A percentile compares a stretch with the other conserved stretches of the same genome.
Conservation (phyloP, 2,888 invertebrate genomes). For the Apamea anceps region DNA sequence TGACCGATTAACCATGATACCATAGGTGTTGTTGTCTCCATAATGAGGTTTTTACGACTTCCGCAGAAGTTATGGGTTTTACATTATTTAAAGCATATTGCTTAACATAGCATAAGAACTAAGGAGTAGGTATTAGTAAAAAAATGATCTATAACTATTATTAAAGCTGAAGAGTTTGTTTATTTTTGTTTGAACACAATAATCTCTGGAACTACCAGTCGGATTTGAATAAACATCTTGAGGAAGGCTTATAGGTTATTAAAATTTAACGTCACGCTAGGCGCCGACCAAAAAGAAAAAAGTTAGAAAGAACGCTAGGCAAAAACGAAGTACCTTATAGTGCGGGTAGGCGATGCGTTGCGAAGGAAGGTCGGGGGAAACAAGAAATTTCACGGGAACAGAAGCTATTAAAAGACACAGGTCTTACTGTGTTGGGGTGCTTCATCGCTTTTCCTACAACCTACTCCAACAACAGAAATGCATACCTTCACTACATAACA, state of each 20-base stretch:
- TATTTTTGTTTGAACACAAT: not conserved
- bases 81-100: not conserved
- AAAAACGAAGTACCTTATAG: not conserved
- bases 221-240: not conserved
- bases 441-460: not conserved
- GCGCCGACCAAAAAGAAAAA: not conserved
- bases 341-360: not conserved
- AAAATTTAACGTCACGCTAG: not conserved
- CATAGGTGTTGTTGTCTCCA: not conserved
- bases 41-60: constrained; percentile 16
- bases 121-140: not conserved
- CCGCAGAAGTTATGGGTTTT: not conserved
- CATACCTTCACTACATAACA: not conserved
- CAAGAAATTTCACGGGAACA: not conserved
- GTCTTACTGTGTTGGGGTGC: not conserved
- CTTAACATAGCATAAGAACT: not conserved
- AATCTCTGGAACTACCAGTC: not conserved
- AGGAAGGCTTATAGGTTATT: no score
- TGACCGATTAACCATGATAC: not conserved
- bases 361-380: not conserved
- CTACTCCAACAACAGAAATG: not conserved
- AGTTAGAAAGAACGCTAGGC: not conserved
- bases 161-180: not conserved
- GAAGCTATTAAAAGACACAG: not conserved
- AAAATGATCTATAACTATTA: not conserved